Conservation (phyloP, 2,888 invertebrate species). For the Dusona sp. region DNA sequence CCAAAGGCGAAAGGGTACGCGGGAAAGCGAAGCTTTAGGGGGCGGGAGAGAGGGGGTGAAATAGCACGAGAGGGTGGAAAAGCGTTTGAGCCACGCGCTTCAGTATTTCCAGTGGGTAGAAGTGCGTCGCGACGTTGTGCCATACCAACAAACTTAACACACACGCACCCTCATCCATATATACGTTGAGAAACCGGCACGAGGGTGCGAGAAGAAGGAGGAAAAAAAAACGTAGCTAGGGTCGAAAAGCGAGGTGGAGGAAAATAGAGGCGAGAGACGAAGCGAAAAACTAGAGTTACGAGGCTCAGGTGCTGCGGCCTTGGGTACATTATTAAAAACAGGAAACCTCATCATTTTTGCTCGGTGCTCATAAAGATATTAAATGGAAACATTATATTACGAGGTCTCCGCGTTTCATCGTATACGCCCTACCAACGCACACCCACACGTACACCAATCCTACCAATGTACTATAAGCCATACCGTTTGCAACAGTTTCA, state of each 20-base stretch:
- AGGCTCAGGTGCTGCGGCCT: slow-evolving; percentile 81
- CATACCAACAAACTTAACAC: slow-evolving; percentile 16
- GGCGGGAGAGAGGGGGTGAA: slow-evolving; percentile 66
- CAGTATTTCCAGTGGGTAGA: slow-evolving; percentile 20
- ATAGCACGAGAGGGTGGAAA: slow-evolving; percentile 58
- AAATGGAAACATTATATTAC: slow-evolving; percentile 83
- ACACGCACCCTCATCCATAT: not conserved
- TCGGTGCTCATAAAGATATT: slow-evolving; percentile 82
- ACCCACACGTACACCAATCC: slow-evolving; percentile 2
- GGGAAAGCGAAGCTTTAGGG: slow-evolving; percentile 68
- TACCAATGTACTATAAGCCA: slow-evolving; percentile 6
- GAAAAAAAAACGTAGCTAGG: slow-evolving; percentile 25
- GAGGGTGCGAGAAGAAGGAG: slow-evolving; percentile 66
- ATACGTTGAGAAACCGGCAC: slow-evolving; percentile 17
- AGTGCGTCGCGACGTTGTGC: slow-evolving; percentile 61
- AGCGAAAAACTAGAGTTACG: slow-evolving; percentile 80
- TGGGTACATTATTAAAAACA: slow-evolving; percentile 83
- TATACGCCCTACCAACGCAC: slow-evolving; percentile 38
- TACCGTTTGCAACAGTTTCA: slow-evolving; percentile 16
- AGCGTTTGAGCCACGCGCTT: slow-evolving; percentile 46
- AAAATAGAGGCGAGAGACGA: slow-evolving; percentile 66
- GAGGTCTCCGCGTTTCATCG: slow-evolving; percentile 50
- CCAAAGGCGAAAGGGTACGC: slow-evolving; percentile 61
- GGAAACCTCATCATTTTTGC: slow-evolving; percentile 83
- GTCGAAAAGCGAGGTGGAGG: slow-evolving; percentile 53